Conservation (phyloP, 1,140 invertebrate genomes). For the Dreissena rostriformis region DNA sequence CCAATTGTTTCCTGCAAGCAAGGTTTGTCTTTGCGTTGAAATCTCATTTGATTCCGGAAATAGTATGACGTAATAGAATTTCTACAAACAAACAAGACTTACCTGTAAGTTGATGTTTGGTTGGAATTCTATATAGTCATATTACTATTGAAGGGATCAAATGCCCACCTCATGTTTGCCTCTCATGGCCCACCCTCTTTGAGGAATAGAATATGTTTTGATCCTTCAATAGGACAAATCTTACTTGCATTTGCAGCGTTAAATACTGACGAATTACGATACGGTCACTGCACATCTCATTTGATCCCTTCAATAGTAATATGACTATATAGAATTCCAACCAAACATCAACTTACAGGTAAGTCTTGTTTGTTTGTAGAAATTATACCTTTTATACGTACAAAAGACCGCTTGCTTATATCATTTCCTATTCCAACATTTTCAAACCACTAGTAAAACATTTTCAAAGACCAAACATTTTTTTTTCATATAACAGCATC, state of each 20-base stretch:
- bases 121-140: no score
- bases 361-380: conserved; percentile 19
- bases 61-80: no score
- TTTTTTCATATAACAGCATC: no score
- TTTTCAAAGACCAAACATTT: no score
- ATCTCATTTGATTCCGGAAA: no score
- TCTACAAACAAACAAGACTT: no score
- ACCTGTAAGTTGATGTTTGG: no score
- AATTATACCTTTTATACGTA: neutral
- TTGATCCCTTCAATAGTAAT: conserved; percentile 41
- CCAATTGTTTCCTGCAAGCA: neutral
- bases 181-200: neutral
- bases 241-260: neutral
- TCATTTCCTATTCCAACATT: no score
- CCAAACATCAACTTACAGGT: conserved; percentile 26
- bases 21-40: no score
- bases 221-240: no score
- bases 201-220: neutral
- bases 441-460: no score
- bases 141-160: conserved; percentile 23
- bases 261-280: conserved; percentile 29
- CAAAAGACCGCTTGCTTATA: no score
- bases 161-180: conserved; percentile 15
- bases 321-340: conserved; percentile 38
- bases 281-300: conserved; percentile 44